phyloP scores from a whole-genome alignment of 1,140 invertebrate species.

The Drosophila pectinifera region DNA sequence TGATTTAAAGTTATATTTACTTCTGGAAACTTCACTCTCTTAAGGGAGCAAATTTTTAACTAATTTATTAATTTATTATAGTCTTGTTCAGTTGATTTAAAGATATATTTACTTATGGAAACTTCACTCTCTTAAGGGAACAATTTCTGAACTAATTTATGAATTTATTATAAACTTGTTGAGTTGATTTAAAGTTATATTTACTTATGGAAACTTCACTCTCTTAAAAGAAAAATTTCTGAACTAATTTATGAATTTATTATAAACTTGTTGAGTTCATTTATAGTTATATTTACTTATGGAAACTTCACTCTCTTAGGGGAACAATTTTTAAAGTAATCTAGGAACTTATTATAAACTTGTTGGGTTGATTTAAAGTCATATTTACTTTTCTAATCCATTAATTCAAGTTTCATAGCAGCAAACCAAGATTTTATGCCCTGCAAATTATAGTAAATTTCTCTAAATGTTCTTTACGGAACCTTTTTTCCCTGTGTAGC shows the following conservation, averaged over 20 bases:
- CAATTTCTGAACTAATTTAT: neutral
- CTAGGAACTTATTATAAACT: no score
- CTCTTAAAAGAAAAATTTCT: neutral
- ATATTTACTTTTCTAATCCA: neutral
- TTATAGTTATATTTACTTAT: neutral
- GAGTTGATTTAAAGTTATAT: neutral
- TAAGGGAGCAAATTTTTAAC: neutral
- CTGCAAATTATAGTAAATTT: no score
- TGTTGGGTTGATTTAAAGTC: neutral
- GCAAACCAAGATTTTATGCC: neutral
- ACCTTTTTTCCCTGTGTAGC: constrained; percentile 1
- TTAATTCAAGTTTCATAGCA: neutral
- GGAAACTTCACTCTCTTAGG: neutral
- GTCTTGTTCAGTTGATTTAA: no score
- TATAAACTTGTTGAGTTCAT: neutral
- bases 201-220: neutral
- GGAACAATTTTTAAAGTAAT: neutral
- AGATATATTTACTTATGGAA: no score
- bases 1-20: no score
- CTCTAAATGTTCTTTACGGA: neutral
- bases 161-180: neutral
- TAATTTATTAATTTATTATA: neutral
- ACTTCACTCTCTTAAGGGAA: neutral
- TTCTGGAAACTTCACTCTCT: neutral
- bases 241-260: neutral